These are phyloP conservation scores for Dendrolimus houi DNA, from an alignment of 2,888 invertebrate species.

Conservation along the genomic window DNA sequence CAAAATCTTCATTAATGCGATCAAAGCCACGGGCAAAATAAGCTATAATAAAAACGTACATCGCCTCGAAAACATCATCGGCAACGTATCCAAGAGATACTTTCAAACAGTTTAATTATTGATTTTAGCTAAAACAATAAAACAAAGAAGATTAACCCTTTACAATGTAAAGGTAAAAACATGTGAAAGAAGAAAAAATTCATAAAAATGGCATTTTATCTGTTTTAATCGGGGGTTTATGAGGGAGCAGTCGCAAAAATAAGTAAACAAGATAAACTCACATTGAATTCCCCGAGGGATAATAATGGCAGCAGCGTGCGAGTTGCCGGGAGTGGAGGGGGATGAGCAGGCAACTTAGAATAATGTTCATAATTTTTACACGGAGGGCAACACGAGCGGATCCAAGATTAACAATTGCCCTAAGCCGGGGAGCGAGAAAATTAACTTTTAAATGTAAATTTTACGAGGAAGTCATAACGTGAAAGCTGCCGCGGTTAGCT, in stretches of 20 bases:
- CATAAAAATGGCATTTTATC: slow-evolving; percentile 11
- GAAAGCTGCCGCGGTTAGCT: slow-evolving; percentile 70
- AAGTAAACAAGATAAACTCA: slow-evolving; percentile 21
- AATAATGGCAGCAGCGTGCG: slow-evolving; percentile 16
- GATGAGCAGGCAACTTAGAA: slow-evolving; percentile 24
- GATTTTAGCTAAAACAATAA: neutral
- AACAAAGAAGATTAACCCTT: neutral
- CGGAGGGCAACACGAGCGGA: slow-evolving; percentile 38
- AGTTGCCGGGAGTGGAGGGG: slow-evolving; percentile 11
- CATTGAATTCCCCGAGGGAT: slow-evolving; percentile 10
- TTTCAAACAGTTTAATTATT: slow-evolving; percentile 16
- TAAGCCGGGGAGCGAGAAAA: slow-evolving; percentile 62
- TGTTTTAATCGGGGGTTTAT: slow-evolving; percentile 18
- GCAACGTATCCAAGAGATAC: slow-evolving; percentile 6
- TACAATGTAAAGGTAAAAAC: neutral
- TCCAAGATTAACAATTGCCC: slow-evolving; percentile 70
- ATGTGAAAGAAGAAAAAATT: neutral
- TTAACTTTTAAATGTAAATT: slow-evolving; percentile 76
- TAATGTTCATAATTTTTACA: slow-evolving; percentile 49
- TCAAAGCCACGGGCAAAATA: too few species aligned
- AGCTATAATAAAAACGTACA: too few species aligned
- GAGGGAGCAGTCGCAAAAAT: slow-evolving; percentile 17
- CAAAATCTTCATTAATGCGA: too few species aligned
- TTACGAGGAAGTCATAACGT: slow-evolving; percentile 74
- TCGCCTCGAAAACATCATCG: too few species aligned